These are phyloP conservation scores for Chaitophorus viminalis DNA, from an alignment of 2,888 invertebrate species.

Conservation along the genomic window DNA sequence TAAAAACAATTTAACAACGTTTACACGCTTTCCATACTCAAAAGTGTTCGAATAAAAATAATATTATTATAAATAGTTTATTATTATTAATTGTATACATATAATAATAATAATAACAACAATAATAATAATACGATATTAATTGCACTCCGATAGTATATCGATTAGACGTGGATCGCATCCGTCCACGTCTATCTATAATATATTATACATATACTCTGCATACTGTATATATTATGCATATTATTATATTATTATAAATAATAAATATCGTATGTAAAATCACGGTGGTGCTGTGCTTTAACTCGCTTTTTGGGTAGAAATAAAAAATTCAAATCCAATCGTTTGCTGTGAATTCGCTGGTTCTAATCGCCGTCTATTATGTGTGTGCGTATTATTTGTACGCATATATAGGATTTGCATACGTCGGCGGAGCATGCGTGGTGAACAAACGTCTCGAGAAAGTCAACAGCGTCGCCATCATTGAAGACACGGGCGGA, in stretches of 20 bases:
- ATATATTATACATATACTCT: too few relatives aligned
- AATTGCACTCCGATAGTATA: background rate
- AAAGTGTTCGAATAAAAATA: slow-evolving; percentile 4
- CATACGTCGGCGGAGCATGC: slow-evolving; percentile 95
- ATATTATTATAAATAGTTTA: too few relatives aligned
- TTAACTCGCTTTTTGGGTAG: too few relatives aligned
- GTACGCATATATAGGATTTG: slow-evolving; percentile 77
- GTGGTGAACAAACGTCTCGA: slow-evolving; percentile 94
- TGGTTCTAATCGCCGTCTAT: background rate
- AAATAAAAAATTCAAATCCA: background rate
- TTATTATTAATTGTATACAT: background rate
- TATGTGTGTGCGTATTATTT: background rate
- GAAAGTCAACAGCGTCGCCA: slow-evolving; percentile 95
- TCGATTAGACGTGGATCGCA: too few relatives aligned
- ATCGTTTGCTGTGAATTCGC: background rate
- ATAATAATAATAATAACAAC: background rate
- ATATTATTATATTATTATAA: too few relatives aligned
- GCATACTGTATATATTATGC: too few relatives aligned
- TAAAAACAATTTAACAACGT: slow-evolving; percentile 41
- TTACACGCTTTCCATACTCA: slow-evolving; percentile 29
- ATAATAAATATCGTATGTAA: too few relatives aligned
- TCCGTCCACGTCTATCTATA: too few relatives aligned
- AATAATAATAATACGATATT: background rate
- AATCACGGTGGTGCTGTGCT: too few relatives aligned
- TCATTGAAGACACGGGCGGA: slow-evolving; percentile 95